These are phyloP conservation scores for Origma solitaria DNA, from an alignment of 2,113 vertebrate genomes.

Conservation along the genomic window DNA sequence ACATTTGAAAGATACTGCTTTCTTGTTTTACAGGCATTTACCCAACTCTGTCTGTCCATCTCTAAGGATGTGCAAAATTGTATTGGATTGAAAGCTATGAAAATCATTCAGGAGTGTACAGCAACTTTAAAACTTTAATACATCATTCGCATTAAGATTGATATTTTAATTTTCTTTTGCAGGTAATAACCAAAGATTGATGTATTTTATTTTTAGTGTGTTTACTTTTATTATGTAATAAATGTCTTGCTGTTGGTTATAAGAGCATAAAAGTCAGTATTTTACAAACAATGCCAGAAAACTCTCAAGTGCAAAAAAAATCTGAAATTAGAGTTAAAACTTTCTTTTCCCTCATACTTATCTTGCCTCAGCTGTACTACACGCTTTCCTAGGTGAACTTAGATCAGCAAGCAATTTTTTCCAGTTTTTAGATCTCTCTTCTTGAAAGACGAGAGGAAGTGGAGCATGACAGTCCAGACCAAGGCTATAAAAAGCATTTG, in stretches of 20 bases:
- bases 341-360: neutral
- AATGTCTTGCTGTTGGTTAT: conserved; percentile 47
- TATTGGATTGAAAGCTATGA: neutral
- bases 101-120: conserved; percentile 29
- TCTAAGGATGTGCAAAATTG: conserved; percentile 12
- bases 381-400: neutral
- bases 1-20: conserved; percentile 1
- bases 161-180: conserved; percentile 70
- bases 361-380: neutral
- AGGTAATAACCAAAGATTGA: conserved; percentile 69
- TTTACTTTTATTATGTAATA: conserved; percentile 63
- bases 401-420: neutral
- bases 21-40: conserved; percentile 28
- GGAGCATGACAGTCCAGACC: neutral
- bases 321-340: neutral
- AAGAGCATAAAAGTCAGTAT: conserved; percentile 58
- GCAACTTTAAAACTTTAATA: conserved; percentile 25
- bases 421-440: neutral
- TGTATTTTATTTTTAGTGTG: conserved; percentile 61
- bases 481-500: neutral
- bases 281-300: conserved; percentile 40
- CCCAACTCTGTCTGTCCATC: neutral
- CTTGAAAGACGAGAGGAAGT: neutral
- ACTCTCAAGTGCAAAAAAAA: neutral
- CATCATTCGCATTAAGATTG: conserved; percentile 41